Base-by-base conservation (phyloP, 2,113 vertebrate species). In the Ariopsis seemanni region DNA sequence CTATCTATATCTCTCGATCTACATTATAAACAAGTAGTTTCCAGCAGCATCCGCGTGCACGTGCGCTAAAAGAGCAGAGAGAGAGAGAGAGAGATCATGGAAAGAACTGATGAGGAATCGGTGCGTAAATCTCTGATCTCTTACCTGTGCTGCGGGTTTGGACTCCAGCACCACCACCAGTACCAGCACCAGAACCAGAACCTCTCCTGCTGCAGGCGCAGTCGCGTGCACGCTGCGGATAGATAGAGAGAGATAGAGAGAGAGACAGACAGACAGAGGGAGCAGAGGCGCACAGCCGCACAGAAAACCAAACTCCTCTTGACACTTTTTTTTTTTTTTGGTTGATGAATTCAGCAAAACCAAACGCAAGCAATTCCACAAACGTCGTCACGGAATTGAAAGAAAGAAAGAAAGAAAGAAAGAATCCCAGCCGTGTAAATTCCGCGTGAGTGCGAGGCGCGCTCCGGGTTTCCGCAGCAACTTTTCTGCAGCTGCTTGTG, bases 221-320 rank as follows among this genome's bases (percentile, higher is more conserved):
- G 94, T 93, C 95, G 96, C 96, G 96, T 94, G 93, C 93, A 92
- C 95, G 95, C 95, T 96, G 96, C 96, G 93, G 95, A 95, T 94
- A 62, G 55, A 58, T 5, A 52, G 42, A 22, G 2, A 60, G 5
- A 42, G 79, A 81, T 5, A 52, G 30, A 30, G 4, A 42, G 42
- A 42, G 34, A 30, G 4, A 42, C 3, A 42, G 34, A 42, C 57
- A 58, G 14, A 58, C 57, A 50, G 18, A 74, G 17, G 20, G 69
- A 72, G 42, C 1, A 53, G 42, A 50, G 42, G 12, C 4, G 7
- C 15, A 80, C 53, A 30, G n/a, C 92, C 91, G 93, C 83, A 52
- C 4, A 2, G 60, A 58, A 82, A 63, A 83, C 82, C 81, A 82
- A 63, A 83, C 82, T 83, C 62, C 82, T 7, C 82, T 25, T 17